Conservation (phyloP, 2,888 invertebrate species). For the Eurois occulta region DNA sequence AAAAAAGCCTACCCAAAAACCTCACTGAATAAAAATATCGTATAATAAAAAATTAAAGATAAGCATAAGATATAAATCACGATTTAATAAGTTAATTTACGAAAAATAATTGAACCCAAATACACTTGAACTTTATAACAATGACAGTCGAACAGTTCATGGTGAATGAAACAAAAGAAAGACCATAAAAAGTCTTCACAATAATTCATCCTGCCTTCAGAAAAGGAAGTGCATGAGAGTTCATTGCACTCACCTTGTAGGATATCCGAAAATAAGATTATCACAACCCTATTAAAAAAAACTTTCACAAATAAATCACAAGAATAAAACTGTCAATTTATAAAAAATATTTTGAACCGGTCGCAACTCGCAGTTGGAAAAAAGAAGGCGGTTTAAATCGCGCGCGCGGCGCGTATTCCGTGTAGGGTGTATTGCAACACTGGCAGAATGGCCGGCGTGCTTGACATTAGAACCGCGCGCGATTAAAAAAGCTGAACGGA, state of each 20-base stretch:
- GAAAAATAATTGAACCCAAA: slow-evolving; percentile 13
- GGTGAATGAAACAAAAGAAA: slow-evolving; percentile 35
- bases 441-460: slow-evolving; percentile 53
- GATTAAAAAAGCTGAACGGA: slow-evolving; percentile 39
- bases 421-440: slow-evolving; percentile 66
- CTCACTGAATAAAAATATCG: not conserved
- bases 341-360: slow-evolving; percentile 1
- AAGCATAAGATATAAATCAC: not conserved
- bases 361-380: slow-evolving; percentile 24
- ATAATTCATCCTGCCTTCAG: slow-evolving; percentile 10
- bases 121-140: slow-evolving; percentile 38
- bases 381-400: slow-evolving; percentile 49
- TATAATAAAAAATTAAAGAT: not conserved
- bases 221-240: slow-evolving; percentile 56
- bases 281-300: slow-evolving; percentile 34
- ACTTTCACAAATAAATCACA: slow-evolving; percentile 41
- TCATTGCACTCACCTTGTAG: slow-evolving; percentile 65
- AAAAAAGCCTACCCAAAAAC: not conserved
- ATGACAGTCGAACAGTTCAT: slow-evolving; percentile 41
- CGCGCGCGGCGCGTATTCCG: slow-evolving; percentile 61
- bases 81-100: not conserved
- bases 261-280: slow-evolving; percentile 42
- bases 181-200: slow-evolving; percentile 13
- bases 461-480: slow-evolving; percentile 55
- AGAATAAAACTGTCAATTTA: slow-evolving; percentile 2